A percentile compares a stretch with the other conserved stretches of the same genome.
Evolutionary conservation across 2,888 invertebrate species (phyloP).

Genomic region (Pyrrhosoma nymphula): DNA sequence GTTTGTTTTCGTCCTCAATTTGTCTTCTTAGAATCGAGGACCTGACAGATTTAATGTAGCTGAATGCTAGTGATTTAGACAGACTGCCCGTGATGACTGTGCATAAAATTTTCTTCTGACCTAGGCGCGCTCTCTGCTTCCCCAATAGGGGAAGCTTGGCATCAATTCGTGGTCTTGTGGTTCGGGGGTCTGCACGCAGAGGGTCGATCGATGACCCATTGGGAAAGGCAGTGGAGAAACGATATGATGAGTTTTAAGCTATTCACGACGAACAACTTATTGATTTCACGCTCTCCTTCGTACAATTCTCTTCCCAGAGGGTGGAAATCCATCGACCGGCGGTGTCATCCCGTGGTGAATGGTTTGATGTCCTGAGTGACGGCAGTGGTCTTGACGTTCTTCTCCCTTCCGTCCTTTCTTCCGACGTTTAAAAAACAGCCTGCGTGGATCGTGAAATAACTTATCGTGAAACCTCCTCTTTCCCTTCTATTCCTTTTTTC

Average conservation of each 20-base stretch:
- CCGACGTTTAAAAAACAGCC: background rate
- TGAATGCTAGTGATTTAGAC: background rate
- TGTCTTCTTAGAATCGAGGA: constrained; percentile 34
- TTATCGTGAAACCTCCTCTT: background rate
- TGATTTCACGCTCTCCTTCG: background rate
- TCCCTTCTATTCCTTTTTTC: background rate
- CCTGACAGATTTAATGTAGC: constrained; percentile 24
- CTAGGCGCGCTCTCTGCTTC: background rate
- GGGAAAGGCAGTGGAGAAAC: background rate
- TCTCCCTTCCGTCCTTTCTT: background rate
- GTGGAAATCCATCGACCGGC: background rate
- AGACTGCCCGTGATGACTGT: constrained; percentile 46
- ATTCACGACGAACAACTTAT: background rate
- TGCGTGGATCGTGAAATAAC: background rate
- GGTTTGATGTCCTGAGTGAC: background rate
- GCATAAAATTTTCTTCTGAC: constrained; percentile 17
- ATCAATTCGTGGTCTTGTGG: no score
- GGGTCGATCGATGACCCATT: background rate
- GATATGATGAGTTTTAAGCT: background rate
- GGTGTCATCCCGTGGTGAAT: background rate
- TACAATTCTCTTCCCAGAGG: background rate
- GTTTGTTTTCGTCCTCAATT: constrained; percentile 48
- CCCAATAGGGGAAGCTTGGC: background rate
- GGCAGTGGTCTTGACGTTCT: background rate
- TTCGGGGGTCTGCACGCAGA: background rate